Evolutionary conservation across 2,888 invertebrate genomes (phyloP).

Genomic region (Julus scandinavius): DNA sequence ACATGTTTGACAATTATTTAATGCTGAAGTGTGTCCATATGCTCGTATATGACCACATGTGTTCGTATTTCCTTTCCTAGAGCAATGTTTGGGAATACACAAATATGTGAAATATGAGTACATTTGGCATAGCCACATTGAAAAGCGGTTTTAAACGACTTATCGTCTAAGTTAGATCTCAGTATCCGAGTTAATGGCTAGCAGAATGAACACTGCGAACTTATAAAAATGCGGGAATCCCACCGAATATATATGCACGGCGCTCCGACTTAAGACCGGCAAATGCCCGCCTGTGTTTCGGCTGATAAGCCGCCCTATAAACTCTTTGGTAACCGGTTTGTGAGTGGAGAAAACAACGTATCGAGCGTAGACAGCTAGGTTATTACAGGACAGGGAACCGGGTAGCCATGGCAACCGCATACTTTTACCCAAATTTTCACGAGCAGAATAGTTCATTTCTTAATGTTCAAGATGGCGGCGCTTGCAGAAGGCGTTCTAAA

Average conservation of each 20-base stretch:
- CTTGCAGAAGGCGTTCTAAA: too few relatives aligned
- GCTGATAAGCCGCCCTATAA: constrained; percentile 21
- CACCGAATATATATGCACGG: not conserved
- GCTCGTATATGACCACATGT: too few relatives aligned
- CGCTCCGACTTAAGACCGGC: not conserved
- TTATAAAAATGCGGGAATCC: constrained; percentile 24
- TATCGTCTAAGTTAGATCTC: not conserved
- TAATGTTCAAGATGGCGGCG: not conserved
- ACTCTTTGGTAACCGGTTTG: not conserved
- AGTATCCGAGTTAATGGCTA: not conserved
- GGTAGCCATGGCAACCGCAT: not conserved
- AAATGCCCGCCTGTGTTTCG: constrained; percentile 20
- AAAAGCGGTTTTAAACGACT: constrained; percentile 20
- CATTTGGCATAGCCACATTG: not conserved
- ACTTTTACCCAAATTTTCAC: not conserved
- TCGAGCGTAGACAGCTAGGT: not conserved
- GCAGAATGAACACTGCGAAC: constrained; percentile 20
- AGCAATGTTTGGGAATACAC: too few relatives aligned
- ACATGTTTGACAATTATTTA: too few relatives aligned
- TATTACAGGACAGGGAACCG: not conserved
- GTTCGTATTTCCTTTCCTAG: too few relatives aligned
- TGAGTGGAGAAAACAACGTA: not conserved
- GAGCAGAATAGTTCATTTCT: not conserved
- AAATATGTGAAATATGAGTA: too few relatives aligned
- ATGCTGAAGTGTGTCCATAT: too few relatives aligned